Evolutionary conservation across 2,797 vertebrate species (phyloP).

Genomic region (Microtus californicus): DNA sequence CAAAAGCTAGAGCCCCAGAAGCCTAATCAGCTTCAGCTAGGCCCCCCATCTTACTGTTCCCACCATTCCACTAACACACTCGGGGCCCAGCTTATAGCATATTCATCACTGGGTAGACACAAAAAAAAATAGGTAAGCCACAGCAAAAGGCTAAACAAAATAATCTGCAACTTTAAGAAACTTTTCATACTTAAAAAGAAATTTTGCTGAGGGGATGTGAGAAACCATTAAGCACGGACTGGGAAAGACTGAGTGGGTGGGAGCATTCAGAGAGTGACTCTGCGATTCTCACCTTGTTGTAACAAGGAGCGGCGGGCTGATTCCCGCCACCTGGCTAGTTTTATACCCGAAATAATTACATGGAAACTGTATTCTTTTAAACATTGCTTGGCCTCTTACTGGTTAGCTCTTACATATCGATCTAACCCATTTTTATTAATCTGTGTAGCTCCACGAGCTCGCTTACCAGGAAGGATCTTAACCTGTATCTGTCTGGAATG

Average conservation of each 20-base stretch:
- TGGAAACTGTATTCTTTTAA: no score
- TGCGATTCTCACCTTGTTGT: not conserved
- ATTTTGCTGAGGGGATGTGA: not conserved
- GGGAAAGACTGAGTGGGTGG: not conserved
- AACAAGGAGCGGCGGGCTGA: no score
- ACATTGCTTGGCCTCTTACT: no score
- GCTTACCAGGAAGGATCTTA: no score
- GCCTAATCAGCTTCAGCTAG: not conserved
- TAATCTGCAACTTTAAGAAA: constrained; percentile 1
- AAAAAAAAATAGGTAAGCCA: not conserved
- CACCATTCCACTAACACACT: not conserved
- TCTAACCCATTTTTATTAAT: no score
- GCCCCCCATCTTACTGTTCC: no score
- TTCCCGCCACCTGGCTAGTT: no score
- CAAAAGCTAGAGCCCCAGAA: not conserved
- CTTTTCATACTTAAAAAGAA: not conserved
- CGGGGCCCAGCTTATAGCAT: not conserved
- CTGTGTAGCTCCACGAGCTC: no score
- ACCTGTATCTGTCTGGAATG: no score
- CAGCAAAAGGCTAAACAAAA: not conserved
- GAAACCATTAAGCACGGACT: not conserved
- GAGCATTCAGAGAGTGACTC: not conserved
- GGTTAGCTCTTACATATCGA: no score
- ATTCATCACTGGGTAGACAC: not conserved
- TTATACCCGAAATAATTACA: no score